phyloP scores from a whole-genome alignment of 2,113 vertebrate genomes.

The Bubo bubo region DNA sequence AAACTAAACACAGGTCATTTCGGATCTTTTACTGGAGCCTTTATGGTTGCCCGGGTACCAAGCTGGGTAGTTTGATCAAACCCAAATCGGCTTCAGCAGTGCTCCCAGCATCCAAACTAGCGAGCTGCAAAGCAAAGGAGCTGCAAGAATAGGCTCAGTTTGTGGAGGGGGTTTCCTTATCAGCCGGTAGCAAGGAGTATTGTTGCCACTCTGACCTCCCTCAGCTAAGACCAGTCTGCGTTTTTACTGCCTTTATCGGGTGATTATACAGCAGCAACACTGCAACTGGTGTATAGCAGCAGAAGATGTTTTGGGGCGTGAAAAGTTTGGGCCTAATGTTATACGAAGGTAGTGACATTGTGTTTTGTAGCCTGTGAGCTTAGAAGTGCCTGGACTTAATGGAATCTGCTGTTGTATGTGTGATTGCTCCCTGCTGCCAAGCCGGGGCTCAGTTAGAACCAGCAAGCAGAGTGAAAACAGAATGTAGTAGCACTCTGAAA shows the following conservation, averaged over 20 bases:
- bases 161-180: not conserved
- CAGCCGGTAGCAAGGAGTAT: fast-evolving
- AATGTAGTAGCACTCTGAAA: constrained; percentile 64
- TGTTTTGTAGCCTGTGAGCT: not conserved
- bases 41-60: not conserved
- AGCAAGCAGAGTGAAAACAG: constrained; percentile 53
- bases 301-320: not conserved
- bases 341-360: fast-evolving
- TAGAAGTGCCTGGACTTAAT: not conserved
- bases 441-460: not conserved
- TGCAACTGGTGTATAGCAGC: fast-evolving
- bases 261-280: fast-evolving
- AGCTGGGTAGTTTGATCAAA: not conserved
- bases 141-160: fast-evolving
- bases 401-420: not conserved
- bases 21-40: not conserved
- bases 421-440: not conserved
- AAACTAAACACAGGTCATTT: not conserved
- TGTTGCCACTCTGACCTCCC: not conserved
- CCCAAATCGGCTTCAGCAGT: fast-evolving
- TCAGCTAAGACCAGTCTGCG: not conserved
- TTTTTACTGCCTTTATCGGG: fast-evolving
- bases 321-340: not conserved
- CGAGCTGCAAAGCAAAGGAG: not conserved
- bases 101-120: fast-evolving